phyloP scores from a whole-genome alignment of 2,888 invertebrate species.

The Oscheius sp. region DNA sequence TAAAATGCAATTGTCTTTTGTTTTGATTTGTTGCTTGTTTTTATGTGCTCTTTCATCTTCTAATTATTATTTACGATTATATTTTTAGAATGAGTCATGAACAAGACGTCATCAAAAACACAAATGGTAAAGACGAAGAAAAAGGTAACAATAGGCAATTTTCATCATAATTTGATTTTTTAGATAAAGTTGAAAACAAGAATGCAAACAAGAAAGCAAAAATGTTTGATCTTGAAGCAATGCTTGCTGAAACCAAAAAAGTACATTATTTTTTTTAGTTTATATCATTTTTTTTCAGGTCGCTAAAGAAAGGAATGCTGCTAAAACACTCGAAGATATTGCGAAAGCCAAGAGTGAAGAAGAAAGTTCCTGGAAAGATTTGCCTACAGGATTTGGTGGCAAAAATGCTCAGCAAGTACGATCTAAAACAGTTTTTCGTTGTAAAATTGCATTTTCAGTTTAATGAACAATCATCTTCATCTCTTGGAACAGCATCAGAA shows the following conservation, averaged over 20 bases:
- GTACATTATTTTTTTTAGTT: constrained; percentile 4
- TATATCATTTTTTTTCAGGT: constrained; percentile 27
- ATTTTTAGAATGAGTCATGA: constrained; percentile 12
- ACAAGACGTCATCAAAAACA: not conserved
- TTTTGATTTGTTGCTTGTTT: not conserved
- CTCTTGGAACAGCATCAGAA: constrained; percentile 18
- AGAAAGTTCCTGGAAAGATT: constrained; percentile 11
- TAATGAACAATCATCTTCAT: constrained; percentile 14
- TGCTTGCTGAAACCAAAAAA: constrained; percentile 56
- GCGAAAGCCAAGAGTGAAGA: constrained; percentile 32
- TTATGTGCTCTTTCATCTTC: not conserved
- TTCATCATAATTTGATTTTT: not conserved
- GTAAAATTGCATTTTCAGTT: constrained; percentile 15
- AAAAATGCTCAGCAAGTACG: constrained; percentile 9
- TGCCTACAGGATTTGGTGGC: constrained; percentile 6
- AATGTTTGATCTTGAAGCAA: constrained; percentile 63
- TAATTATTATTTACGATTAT: not conserved
- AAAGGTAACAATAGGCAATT: not conserved
- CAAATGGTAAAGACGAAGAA: not conserved
- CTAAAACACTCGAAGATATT: constrained; percentile 13
- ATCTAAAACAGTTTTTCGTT: not conserved
- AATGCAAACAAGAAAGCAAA: constrained; percentile 63
- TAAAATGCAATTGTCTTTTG: too few relatives aligned
- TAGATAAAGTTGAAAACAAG: constrained; percentile 25
- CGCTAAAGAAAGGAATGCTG: constrained; percentile 25